Evolutionary conservation across 2,113 vertebrate species (phyloP).

Genomic region (Notothenia coriiceps): DNA sequence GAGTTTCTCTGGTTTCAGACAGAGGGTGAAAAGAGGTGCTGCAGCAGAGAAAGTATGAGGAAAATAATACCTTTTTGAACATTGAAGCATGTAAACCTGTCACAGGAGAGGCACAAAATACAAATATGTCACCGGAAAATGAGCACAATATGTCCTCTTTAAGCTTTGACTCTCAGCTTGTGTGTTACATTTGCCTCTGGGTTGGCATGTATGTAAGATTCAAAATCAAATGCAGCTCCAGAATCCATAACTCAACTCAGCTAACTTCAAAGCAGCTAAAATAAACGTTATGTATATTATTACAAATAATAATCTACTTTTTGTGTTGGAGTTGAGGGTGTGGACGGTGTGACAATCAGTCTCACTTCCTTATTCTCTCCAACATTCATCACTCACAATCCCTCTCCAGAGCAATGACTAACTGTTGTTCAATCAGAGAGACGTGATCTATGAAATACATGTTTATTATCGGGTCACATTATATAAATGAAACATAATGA

Average conservation of each 20-base stretch:
- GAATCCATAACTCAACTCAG: constrained; percentile 1
- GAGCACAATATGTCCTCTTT: no score
- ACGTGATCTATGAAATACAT: no score
- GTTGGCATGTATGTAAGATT: constrained; percentile 20
- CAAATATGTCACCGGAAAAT: no score
- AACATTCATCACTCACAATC: background rate
- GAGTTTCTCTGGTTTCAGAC: no score
- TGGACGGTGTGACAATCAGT: constrained; percentile 21
- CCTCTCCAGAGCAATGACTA: constrained; percentile 52
- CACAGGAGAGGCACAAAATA: no score
- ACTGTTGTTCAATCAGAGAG: constrained; percentile 7
- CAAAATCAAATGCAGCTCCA: background rate
- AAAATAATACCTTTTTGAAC: no score
- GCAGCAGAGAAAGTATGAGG: no score
- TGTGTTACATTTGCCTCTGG: constrained; percentile 21
- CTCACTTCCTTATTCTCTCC: background rate
- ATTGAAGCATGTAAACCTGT: no score
- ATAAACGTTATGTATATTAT: constrained; percentile 12
- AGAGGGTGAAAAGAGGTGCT: no score
- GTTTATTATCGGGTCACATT: no score
- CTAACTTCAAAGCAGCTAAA: constrained; percentile 13
- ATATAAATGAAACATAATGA: no score
- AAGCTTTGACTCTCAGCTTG: background rate
- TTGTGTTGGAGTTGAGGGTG: background rate
- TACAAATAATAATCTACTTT: constrained; percentile 10